Percentiles rank a stretch among this genome's conserved stretches.
phyloP scores from a whole-genome alignment of 2,888 invertebrate species.

The Charanyca ferruginea region DNA sequence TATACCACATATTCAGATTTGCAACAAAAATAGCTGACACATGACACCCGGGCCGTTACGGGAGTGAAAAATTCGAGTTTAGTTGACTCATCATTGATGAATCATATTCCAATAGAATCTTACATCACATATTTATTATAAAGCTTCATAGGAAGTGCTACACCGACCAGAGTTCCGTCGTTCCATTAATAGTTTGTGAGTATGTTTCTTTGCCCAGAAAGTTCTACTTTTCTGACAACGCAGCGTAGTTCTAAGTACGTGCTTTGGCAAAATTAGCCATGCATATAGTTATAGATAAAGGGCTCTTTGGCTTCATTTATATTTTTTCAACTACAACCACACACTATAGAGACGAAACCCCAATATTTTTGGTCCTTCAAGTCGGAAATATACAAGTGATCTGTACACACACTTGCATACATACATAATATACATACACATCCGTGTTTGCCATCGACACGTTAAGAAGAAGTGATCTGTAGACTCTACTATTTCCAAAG shows the following conservation, averaged over 20 bases:
- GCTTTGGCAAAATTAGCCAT: background rate
- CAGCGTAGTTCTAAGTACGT: too few species aligned
- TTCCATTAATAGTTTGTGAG: slow-evolving; percentile 13
- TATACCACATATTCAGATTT: too few species aligned
- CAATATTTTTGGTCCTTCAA: slow-evolving; percentile 17
- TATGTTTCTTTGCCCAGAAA: background rate
- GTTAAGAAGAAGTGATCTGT: too few species aligned
- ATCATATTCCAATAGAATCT: slow-evolving; percentile 43
- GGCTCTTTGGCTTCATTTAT: too few species aligned
- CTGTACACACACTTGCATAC: too few species aligned
- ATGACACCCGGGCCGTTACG: slow-evolving; percentile 16
- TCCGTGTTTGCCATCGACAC: too few species aligned
- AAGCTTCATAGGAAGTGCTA: slow-evolving; percentile 33
- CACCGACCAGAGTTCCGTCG: slow-evolving; percentile 34
- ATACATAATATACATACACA: too few species aligned
- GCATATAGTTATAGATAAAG: background rate
- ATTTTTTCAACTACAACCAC: background rate
- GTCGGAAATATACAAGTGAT: slow-evolving; percentile 24
- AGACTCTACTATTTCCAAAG: slow-evolving; percentile 18
- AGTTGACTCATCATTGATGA: slow-evolving; percentile 57
- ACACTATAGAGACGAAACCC: background rate
- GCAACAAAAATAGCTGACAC: slow-evolving; percentile 37
- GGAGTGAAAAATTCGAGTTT: slow-evolving; percentile 31
- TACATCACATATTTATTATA: slow-evolving; percentile 16
- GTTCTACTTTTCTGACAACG: background rate